Conservation (phyloP, 1,140 invertebrate species). For the Drosophila kurseongensis region DNA sequence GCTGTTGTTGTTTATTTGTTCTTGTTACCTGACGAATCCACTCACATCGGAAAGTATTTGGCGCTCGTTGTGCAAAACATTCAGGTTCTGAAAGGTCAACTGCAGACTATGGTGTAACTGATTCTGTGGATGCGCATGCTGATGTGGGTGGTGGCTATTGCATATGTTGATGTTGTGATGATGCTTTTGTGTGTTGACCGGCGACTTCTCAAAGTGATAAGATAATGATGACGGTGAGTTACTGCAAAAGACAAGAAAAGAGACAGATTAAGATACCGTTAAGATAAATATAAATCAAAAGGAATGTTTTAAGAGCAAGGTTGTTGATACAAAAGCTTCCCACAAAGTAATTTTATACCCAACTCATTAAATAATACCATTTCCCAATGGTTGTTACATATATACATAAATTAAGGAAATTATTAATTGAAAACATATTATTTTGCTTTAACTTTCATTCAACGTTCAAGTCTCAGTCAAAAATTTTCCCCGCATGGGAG, state of each 20-base stretch:
- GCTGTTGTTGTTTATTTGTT: conserved; percentile 37
- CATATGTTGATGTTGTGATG: conserved; percentile 66
- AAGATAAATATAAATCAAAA: too few relatives aligned
- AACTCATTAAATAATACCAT: too few relatives aligned
- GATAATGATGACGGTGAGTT: conserved; percentile 59
- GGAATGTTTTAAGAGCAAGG: too few relatives aligned
- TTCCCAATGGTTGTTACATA: too few relatives aligned
- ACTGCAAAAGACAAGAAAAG: conserved; percentile 14
- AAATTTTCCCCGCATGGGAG: not conserved
- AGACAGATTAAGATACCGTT: not conserved
- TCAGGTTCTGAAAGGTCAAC: conserved; percentile 89
- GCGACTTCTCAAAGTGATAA: conserved; percentile 80
- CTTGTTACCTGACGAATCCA: conserved; percentile 87
- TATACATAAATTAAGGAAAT: too few relatives aligned
- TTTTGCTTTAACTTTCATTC: too few relatives aligned
- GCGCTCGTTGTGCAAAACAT: conserved; percentile 85
- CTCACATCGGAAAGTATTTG: conserved; percentile 90
- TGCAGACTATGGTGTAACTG: conserved; percentile 86
- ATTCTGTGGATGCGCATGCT: conserved; percentile 33
- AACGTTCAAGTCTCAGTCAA: too few relatives aligned
- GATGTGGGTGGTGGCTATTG: conserved; percentile 60
- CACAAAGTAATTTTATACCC: too few relatives aligned
- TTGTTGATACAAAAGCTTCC: too few relatives aligned
- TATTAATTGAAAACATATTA: too few relatives aligned
- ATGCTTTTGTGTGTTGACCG: conserved; percentile 22